These are phyloP conservation scores for Crax fasciolata DNA, from an alignment of 2,797 vertebrate genomes.

Conservation along the genomic window DNA sequence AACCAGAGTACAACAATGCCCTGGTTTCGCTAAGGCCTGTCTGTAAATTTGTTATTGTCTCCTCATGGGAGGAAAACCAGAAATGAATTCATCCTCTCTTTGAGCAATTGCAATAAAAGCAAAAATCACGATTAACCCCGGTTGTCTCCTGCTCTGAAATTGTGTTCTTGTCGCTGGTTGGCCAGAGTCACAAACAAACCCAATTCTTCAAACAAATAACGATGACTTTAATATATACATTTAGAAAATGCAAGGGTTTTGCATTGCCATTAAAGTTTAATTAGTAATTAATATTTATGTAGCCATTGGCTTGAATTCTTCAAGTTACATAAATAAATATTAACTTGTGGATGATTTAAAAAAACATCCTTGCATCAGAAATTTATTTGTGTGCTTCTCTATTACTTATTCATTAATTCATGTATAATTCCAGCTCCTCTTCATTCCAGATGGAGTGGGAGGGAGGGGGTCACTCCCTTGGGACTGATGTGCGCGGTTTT, in stretches of 20 bases:
- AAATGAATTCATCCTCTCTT: not conserved
- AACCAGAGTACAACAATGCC: not conserved
- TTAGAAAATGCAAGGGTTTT: conserved; percentile 59
- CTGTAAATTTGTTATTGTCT: conserved; percentile 5
- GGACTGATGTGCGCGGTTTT: conserved; percentile 24
- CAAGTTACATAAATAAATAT: conserved; percentile 83
- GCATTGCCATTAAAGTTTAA: conserved; percentile 80
- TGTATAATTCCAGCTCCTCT: conserved; percentile 51
- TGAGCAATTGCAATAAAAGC: conserved; percentile 7
- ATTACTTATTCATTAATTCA: conserved; percentile 76
- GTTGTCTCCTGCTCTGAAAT: not conserved
- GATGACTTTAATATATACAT: conserved; percentile 33
- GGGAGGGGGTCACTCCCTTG: not conserved
- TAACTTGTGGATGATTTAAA: conserved; percentile 44
- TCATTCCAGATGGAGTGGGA: conserved; percentile 52
- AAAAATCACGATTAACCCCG: not conserved
- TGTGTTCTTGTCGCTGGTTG: not conserved
- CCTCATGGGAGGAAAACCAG: not conserved
- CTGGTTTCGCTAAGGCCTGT: not conserved
- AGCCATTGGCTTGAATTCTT: conserved; percentile 60
- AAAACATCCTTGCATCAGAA: conserved; percentile 48
- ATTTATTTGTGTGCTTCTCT: conserved; percentile 57
- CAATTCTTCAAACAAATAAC: conserved; percentile 37
- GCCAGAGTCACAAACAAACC: conserved; percentile 45
- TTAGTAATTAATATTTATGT: conserved; percentile 84